Conservation (phyloP, 2,888 invertebrate genomes). For the Leptogaster cylindrica region DNA sequence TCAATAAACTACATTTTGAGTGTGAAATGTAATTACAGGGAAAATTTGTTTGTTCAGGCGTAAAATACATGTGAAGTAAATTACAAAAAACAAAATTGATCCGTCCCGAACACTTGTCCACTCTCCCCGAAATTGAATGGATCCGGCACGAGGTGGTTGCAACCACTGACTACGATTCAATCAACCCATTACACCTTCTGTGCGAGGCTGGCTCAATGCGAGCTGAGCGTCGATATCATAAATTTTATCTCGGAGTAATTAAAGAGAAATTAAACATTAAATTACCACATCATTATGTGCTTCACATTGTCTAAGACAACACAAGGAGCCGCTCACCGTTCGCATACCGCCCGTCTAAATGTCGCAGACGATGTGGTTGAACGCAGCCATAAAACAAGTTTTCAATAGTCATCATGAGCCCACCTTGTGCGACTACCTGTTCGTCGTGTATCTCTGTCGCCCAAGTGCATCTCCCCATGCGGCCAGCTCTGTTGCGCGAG, state of each 20-base stretch:
- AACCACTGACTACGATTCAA: slow-evolving; percentile 10
- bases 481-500: slow-evolving; percentile 39
- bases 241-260: slow-evolving; percentile 51
- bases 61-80: slow-evolving; percentile 7
- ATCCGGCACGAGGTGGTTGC: no score
- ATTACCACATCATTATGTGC: slow-evolving; percentile 51
- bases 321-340: slow-evolving; percentile 19
- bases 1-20: no score
- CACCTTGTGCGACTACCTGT: slow-evolving; percentile 48
- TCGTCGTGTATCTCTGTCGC: slow-evolving; percentile 34
- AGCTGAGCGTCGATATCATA: slow-evolving; percentile 33
- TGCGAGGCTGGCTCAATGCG: not conserved
- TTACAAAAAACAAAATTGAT: not conserved
- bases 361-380: slow-evolving; percentile 40
- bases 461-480: not conserved
- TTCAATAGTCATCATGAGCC: slow-evolving; percentile 32
- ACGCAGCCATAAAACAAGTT: slow-evolving; percentile 36
- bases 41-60: slow-evolving; percentile 17
- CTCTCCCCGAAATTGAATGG: not conserved
- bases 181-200: not conserved
- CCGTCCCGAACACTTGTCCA: not conserved
- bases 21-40: no score
- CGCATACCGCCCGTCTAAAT: slow-evolving; percentile 24
- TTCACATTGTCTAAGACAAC: slow-evolving; percentile 31
- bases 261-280: slow-evolving; percentile 53